phyloP scores from a whole-genome alignment of 92 coral and sea anemone species.

The Siderastrea siderea region DNA sequence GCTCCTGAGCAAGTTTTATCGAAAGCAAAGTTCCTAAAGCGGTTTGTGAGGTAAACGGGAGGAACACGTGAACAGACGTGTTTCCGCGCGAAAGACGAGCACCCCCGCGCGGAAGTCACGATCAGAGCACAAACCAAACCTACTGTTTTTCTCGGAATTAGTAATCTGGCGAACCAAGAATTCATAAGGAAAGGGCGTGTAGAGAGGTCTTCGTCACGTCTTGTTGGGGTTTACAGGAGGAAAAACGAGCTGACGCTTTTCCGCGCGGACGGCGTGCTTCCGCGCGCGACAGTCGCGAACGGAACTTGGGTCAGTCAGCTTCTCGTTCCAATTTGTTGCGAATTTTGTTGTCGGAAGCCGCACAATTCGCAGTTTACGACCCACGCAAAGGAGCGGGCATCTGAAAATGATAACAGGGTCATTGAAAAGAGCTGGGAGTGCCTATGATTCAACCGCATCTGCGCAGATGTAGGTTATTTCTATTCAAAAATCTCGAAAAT shows the following conservation, averaged over 20 bases:
- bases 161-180: neutral
- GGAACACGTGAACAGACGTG: neutral
- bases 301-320: slow-evolving; percentile 14
- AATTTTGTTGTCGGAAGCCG: slow-evolving; percentile 25
- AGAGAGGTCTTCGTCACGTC: neutral
- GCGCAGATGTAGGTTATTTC: neutral
- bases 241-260: neutral
- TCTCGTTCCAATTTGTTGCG: slow-evolving; percentile 39
- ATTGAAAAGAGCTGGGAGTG: slow-evolving; percentile 8
- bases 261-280: slow-evolving; percentile 13
- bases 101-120: slow-evolving; percentile 25
- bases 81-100: slow-evolving; percentile 19
- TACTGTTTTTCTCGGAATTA: neutral
- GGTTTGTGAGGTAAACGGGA: neutral
- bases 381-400: slow-evolving; percentile 26
- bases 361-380: slow-evolving; percentile 19
- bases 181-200: neutral
- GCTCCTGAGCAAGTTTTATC: neutral
- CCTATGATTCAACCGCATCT: slow-evolving; percentile 5
- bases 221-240: neutral
- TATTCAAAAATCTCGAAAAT: neutral
- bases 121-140: neutral
- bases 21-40: neutral
- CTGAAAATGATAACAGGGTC: slow-evolving; percentile 16
- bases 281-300: slow-evolving; percentile 18